A percentile compares a stretch with the other conserved stretches of the same genome.
These are phyloP conservation scores for Mormyrus lacerda DNA, from an alignment of 2,113 vertebrate species.

Conservation along the genomic window DNA sequence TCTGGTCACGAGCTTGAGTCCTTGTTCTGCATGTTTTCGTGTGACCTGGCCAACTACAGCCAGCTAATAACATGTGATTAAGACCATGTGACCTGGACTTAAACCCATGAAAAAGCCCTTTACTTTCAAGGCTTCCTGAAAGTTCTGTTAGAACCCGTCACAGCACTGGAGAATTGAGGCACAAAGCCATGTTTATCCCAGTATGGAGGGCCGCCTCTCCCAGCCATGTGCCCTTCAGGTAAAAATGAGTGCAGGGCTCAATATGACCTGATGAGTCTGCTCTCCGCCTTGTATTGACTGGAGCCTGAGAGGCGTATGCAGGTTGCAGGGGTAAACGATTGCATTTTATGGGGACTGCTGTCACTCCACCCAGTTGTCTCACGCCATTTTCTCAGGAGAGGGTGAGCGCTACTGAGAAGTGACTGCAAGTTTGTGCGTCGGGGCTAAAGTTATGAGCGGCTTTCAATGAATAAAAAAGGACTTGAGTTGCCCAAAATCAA, in stretches of 20 bases:
- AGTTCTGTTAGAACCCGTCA: neutral
- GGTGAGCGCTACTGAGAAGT: slow-evolving; percentile 51
- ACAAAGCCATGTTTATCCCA: neutral
- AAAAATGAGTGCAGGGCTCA: slow-evolving; percentile 11
- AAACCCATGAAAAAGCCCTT: neutral
- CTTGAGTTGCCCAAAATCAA: neutral
- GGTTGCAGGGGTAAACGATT: slow-evolving; percentile 61
- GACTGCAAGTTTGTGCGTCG: slow-evolving; percentile 56
- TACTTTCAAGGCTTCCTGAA: neutral
- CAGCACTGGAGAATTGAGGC: neutral
- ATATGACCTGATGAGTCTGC: slow-evolving; percentile 60
- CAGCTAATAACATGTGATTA: neutral
- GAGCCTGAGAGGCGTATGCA: slow-evolving; percentile 60
- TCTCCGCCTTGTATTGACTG: slow-evolving; percentile 62
- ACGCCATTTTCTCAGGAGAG: slow-evolving; percentile 50
- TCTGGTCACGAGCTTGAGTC: neutral
- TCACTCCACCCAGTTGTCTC: slow-evolving; percentile 58
- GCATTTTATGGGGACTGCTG: slow-evolving; percentile 71
- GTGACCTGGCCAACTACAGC: neutral
- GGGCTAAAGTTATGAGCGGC: slow-evolving; percentile 40
- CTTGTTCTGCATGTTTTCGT: neutral
- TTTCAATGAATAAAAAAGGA: neutral
- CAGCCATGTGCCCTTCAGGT: neutral
- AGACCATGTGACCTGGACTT: neutral
- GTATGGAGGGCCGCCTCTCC: neutral